Evolutionary conservation across 2,797 vertebrate species (phyloP), one percentile per base, ranked within the genome.

Genomic region (Catharus ustulatus): DNA sequence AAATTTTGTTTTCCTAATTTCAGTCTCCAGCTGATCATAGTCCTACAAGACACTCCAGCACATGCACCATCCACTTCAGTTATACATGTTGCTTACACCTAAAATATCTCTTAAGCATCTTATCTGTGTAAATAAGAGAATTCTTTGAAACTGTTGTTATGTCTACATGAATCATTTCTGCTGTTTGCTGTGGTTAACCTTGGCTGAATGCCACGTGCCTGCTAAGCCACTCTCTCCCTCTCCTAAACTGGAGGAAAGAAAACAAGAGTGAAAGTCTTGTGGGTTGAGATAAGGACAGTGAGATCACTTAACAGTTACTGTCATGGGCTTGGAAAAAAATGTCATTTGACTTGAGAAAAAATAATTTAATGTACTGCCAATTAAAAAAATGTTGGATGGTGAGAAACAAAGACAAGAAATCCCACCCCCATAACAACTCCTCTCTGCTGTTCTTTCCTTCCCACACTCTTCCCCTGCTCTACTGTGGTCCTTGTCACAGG

Each of bases 191-290:
- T 68, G 8, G 4, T 59, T 51, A 55, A 52, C 4, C 15, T 36
- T 36, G 26, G 6, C 24, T 75, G 26, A 45, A 27, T 67, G 14
- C 4, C 42, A 42, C 5, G 7, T 0, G 0, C 6, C 15, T 4
- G 2, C 20, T 40, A 46, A 52, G 13, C 10, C 21, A 34, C 9
- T 29, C 15, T 48, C 30, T 22, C 11, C 17, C 13, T 13, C 26
- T 52, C 26, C 45, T 64, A 59, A 72, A 24, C 5, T 4, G 9
- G 1, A 1, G 2, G 2, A 4, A 42, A 55, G 22, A 81, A 80
- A 81, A 77, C 5, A 30, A n/a, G 19, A 16, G 13, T 10, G 34
- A 81, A 80, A 74, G 24, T 30, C 10, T 55, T 10, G 10, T 18
- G 9, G 19, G 4, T 52, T 81, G 23, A 67, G 15, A 57, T 36